These are phyloP conservation scores for Microcebus tavaratra DNA, from an alignment of 2,113 vertebrate genomes.

Conservation along the genomic window DNA sequence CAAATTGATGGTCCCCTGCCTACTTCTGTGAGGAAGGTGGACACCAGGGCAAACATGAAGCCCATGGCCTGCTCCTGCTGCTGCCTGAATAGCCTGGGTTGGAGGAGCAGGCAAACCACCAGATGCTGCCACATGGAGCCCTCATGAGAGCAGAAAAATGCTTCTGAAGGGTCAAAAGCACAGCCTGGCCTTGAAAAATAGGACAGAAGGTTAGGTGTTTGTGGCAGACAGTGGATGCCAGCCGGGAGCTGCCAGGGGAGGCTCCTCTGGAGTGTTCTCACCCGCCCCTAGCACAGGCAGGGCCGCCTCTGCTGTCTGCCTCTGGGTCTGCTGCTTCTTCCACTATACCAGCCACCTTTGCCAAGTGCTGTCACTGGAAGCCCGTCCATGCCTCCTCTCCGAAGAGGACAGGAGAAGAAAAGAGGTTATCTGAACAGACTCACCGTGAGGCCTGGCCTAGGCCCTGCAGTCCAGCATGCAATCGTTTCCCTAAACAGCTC, in stretches of 20 bases:
- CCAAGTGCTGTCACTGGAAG: fast-evolving
- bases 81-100: conserved; percentile 61
- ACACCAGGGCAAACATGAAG: conserved; percentile 51
- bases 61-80: conserved; percentile 40
- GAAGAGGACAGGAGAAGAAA: background rate
- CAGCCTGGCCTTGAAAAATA: fast-evolving
- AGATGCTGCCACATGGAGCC: conserved; percentile 27
- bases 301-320: background rate
- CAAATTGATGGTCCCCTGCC: conserved; percentile 26
- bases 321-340: background rate
- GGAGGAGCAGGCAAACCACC: conserved; percentile 48
- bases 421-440: background rate
- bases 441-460: background rate
- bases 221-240: background rate
- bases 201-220: background rate
- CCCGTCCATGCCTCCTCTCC: background rate
- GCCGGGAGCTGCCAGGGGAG: fast-evolving
- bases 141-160: background rate
- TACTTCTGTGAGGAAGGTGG: conserved; percentile 68
- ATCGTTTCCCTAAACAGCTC: background rate
- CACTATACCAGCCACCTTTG: background rate
- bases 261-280: background rate
- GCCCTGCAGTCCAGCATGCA: fast-evolving
- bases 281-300: background rate
- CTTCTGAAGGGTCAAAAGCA: background rate